Evolutionary conservation across 2,113 vertebrate species (phyloP), one percentile per base, ranked within the genome.

Genomic region (Pachycephala philippinensis): DNA sequence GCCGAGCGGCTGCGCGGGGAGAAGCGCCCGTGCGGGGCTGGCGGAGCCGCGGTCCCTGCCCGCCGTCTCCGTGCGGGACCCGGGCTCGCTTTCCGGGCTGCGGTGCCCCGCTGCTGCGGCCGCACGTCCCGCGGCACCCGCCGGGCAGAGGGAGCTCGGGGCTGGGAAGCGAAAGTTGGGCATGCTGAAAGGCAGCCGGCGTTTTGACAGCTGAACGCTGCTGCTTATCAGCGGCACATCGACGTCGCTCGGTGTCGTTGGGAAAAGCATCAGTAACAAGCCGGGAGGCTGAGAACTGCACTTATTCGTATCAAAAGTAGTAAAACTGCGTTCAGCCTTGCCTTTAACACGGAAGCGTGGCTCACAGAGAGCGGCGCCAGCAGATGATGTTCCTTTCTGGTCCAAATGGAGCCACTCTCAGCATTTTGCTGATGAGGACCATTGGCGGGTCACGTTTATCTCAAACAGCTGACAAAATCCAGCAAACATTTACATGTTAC

Each of bases 141-240:
- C 1, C 33, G 37, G 16, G 45, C 5, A 6, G 7, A 5, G 40
- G 64, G 64, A 31, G 69, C 22, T 30, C 23, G 0, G 47, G 23
- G 39, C 37, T 3, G 52, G 56, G 31, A 2, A 17, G 75, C 10
- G 1, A 47, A 89, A 94, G 39, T 81, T 78, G 75, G 63, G 20
- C 61, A 0, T 1, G 31, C 44, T 3, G 61, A 2, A 12, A n/a
- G 70, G 78, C 68, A 1, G 3, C 1, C n/a, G 68, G 56, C n/a
- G 56, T 4, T 60, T 10, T 3, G 3, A 9, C 3, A 11, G 74
- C 52, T 6, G 56, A 10, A 3, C 5, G 56, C 63, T 22, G 56
- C 63, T 22, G 72, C 40, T 0, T 10, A 0, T 54, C 76, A 0
- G 16, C 2, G 31, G 57, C 69, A 9, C 54, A 2, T 20, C 15